Evolutionary conservation across 1,140 invertebrate species (phyloP), one percentile per base, ranked within the genome.

Genomic region (Orchestia grillus): DNA sequence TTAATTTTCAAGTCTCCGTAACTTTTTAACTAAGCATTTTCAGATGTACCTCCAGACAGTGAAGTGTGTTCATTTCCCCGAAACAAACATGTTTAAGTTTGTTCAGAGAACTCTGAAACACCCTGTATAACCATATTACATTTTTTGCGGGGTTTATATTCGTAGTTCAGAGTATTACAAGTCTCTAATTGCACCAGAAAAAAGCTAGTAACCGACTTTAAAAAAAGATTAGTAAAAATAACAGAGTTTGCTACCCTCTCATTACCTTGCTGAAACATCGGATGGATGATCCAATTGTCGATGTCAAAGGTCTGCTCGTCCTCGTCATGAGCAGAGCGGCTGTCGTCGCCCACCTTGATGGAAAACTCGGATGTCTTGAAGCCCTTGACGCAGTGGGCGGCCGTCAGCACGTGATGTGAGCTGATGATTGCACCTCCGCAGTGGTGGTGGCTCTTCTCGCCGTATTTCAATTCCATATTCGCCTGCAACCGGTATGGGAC

Each of bases 391-490:
- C 98, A 99, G 97, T 99, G 98, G 4, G 98, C 98, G 0, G 99
- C 99, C 0, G 98, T 99, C 0, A 99, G 97, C 0, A 99, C 98
- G 97, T 98, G 98, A 96, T 98, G 97, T 97, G 98, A 98, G 0
- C 98, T 98, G 96, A 99, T 98, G 11, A 99, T 97, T 0, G 98
- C 98, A 0, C 98, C 98, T 0, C 98, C 98, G 97, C 98, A 99
- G 97, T 98, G 98, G 87, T 97, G 97, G 40, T 96, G 95, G 23
- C 44, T 96, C 41, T 92, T 77, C 40, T n/a, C 41, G 3, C 92
- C 97, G 97, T 96, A 94, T 44, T 94, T 94, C 92, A 94, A n/a
- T 36, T 94, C 92, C 43, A 94, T 94, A 44, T 94, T 94, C 41
- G 92, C 92, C 92, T 94, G 92, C 11, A 45, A 94, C 43, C 8